phyloP scores from a whole-genome alignment of 2,797 vertebrate genomes.

The Spinus pinus region DNA sequence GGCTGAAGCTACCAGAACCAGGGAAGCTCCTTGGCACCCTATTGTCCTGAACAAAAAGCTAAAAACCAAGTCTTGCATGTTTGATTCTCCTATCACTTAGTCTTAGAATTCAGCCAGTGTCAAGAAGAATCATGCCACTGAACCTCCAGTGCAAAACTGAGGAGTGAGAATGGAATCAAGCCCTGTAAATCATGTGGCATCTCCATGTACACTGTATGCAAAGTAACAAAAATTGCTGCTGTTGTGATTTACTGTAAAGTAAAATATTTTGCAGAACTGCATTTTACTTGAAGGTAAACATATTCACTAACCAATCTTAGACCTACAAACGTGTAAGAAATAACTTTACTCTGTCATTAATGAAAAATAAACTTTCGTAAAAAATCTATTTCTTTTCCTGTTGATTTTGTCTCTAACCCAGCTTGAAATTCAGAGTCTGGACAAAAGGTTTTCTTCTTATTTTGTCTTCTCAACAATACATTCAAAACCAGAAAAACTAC shows the following conservation, averaged over 20 bases:
- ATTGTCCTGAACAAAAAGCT: not conserved
- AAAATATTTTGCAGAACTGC: not conserved
- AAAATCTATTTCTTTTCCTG: not conserved
- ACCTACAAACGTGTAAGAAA: not conserved
- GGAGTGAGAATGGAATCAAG: not conserved
- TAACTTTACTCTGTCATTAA: not conserved
- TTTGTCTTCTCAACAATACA: not conserved
- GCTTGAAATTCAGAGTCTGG: not conserved
- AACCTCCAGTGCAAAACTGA: not conserved
- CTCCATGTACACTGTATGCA: not conserved
- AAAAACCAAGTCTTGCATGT: not conserved
- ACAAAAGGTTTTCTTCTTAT: not conserved
- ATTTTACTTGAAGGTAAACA: not conserved
- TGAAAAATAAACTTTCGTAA: conserved; percentile 18
- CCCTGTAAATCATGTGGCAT: not conserved
- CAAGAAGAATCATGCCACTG: not conserved
- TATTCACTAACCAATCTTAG: not conserved
- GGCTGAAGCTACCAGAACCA: not conserved
- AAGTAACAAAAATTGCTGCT: conserved; percentile 1
- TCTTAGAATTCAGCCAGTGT: not conserved
- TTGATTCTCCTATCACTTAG: not conserved
- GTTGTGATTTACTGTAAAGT: conserved; percentile 1
- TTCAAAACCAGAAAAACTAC: not conserved
- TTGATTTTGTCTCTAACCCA: not conserved
- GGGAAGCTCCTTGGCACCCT: not conserved